Base-by-base conservation (phyloP, 2,113 vertebrate species). In the Leuciscus idus region DNA sequence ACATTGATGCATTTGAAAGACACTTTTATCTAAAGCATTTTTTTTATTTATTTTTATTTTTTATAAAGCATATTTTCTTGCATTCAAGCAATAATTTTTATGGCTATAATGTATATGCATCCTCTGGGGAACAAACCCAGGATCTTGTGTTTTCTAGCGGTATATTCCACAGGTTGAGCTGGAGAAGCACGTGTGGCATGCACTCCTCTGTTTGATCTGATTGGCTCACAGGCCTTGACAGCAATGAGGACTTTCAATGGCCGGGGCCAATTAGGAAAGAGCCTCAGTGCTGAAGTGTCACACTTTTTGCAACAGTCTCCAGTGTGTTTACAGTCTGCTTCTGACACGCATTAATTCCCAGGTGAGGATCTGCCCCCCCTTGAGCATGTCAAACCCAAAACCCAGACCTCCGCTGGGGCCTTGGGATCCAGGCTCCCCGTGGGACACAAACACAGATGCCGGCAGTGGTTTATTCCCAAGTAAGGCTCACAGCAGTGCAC, bases 381-480 rank as follows among this genome's bases (percentile, higher is more conserved):
- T 36, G 62, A 62, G 70, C 33, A 33, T 52, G 26, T 57, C 83
- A 74, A 85, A 83, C 77, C 28, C 75, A 83, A 46, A 70, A 64
- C 72, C 85, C 72, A 75, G 62, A 74, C 79, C 64, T 79, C 84
- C 76, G 30, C 57, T 36, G 73, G 57, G 79, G 64, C 81, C 73
- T 55, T 78, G 77, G 76, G 75, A 50, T 68, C 52, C 81, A 78
- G n/a, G 43, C 15, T 77, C 82, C 87, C 85, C 15, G 8, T 28
- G 77, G 78, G 79, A 84, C 4, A 3, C 43, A 52, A 83, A 66
- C 88, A 73, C 76, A 90, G 78, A 88, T 81, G 61, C 83, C 85
- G 13, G 78, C 36, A 48, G 52, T 73, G 78, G 19, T 26, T 36
- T 36, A 85, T 84, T 30, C 55, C 88, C 46, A 72, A 33, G 48